phyloP scores from a whole-genome alignment of 2,797 vertebrate genomes.

The Pseudochirops cupreus region DNA sequence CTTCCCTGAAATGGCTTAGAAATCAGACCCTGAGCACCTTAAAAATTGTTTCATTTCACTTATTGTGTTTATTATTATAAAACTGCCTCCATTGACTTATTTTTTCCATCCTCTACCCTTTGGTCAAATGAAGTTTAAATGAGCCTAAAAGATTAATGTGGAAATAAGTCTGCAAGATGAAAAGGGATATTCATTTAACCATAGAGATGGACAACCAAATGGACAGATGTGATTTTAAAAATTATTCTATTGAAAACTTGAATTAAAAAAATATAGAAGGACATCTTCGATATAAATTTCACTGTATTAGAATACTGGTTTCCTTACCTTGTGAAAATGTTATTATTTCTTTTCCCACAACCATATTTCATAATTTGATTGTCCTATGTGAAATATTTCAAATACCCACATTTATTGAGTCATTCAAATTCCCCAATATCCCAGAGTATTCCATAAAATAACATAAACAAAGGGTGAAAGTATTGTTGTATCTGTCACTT shows the following conservation, averaged over 20 bases:
- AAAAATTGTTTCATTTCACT: not conserved
- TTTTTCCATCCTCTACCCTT: not conserved
- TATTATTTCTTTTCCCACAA: not conserved
- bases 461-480: not conserved
- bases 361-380: not conserved
- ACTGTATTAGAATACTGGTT: not conserved
- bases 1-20: not conserved
- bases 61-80: not conserved
- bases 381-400: not conserved
- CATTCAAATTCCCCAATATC: not conserved
- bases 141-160: not conserved
- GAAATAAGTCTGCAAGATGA: not conserved
- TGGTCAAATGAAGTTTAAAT: not conserved
- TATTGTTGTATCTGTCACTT: not conserved
- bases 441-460: not conserved
- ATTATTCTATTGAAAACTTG: not conserved
- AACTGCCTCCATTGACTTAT: not conserved
- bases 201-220: not conserved
- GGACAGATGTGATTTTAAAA: not conserved
- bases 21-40: not conserved
- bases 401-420: not conserved
- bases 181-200: not conserved
- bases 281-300: not conserved
- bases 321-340: not conserved
- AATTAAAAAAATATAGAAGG: not conserved